Evolutionary conservation across 1,140 invertebrate species (phyloP).

Genomic region (Scaptodrosophila lebanonensis): DNA sequence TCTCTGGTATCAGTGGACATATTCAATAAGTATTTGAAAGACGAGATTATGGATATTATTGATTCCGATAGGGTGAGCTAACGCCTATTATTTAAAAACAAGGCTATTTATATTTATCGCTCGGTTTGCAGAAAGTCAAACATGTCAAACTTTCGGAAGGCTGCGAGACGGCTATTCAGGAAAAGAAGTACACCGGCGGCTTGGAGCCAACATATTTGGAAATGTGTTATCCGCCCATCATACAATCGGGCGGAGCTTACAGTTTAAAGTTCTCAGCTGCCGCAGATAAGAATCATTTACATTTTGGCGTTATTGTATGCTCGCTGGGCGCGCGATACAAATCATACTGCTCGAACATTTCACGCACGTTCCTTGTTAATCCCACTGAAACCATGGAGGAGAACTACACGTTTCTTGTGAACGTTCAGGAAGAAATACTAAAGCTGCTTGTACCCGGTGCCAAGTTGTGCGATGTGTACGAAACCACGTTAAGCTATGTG

Average conservation of each 20-base stretch:
- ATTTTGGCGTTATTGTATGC: slow-evolving; percentile 98
- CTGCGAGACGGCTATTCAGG: slow-evolving; percentile 91
- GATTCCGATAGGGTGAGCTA: slow-evolving; percentile 92
- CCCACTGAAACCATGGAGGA: slow-evolving; percentile 89
- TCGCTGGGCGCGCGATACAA: slow-evolving; percentile 96
- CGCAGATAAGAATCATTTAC: slow-evolving; percentile 95
- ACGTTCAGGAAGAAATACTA: slow-evolving; percentile 94
- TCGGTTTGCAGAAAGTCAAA: slow-evolving; percentile 87
- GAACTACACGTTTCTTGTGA: slow-evolving; percentile 95
- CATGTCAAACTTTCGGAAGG: slow-evolving; percentile 97
- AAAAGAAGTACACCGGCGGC: slow-evolving; percentile 96
- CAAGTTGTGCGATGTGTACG: slow-evolving; percentile 93
- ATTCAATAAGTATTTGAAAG: slow-evolving; percentile 97
- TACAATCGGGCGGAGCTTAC: slow-evolving; percentile 98
- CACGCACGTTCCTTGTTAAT: slow-evolving; percentile 97
- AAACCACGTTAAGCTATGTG: slow-evolving; percentile 87
- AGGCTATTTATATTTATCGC: background rate
- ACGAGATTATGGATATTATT: slow-evolving; percentile 99
- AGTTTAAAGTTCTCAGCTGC: slow-evolving; percentile 96
- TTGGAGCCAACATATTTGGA: slow-evolving; percentile 93
- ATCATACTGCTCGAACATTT: slow-evolving; percentile 99
- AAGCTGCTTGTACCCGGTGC: slow-evolving; percentile 89
- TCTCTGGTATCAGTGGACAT: slow-evolving; percentile 95
- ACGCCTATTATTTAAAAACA: background rate
- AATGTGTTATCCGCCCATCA: slow-evolving; percentile 98